Conservation (phyloP, 2,888 invertebrate species). For the Troides helena region DNA sequence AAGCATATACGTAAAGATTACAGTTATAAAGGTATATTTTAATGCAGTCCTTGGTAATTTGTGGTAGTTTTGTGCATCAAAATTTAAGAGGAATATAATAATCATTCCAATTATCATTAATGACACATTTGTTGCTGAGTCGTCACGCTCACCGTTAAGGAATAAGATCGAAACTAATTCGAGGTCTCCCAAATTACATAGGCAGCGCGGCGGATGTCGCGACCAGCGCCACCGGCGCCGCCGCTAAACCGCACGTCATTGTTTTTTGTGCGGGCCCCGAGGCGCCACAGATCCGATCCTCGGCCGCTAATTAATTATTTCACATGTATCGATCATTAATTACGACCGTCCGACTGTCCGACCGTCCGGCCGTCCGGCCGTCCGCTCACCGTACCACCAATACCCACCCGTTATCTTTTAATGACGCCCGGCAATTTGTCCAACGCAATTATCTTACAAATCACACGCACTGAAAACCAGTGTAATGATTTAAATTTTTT, state of each 20-base stretch:
- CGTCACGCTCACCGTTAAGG: slow-evolving; percentile 75
- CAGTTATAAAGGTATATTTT: background rate
- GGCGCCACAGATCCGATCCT: slow-evolving; percentile 64
- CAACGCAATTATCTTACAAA: slow-evolving; percentile 74
- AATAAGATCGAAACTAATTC: slow-evolving; percentile 76
- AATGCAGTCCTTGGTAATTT: background rate
- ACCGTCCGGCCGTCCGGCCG: slow-evolving; percentile 37
- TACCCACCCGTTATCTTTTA: slow-evolving; percentile 72
- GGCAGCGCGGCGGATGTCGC: slow-evolving; percentile 73
- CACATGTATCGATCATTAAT: slow-evolving; percentile 80
- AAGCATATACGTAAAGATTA: background rate
- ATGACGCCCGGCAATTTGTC: slow-evolving; percentile 77
- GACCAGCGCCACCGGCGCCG: slow-evolving; percentile 63
- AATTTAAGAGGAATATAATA: slow-evolving; percentile 54
- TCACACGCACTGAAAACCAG: slow-evolving; percentile 68
- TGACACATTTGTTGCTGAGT: slow-evolving; percentile 71
- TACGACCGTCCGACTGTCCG: slow-evolving; percentile 59
- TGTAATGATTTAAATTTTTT: slow-evolving; percentile 71
- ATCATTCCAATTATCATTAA: slow-evolving; percentile 74
- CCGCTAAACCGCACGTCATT: slow-evolving; percentile 78
- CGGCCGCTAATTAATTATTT: slow-evolving; percentile 78
- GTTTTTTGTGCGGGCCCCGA: slow-evolving; percentile 74
- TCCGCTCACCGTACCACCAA: slow-evolving; percentile 44
- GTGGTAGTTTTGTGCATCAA: background rate
- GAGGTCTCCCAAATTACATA: slow-evolving; percentile 78